These are phyloP conservation scores for Erpornis zantholeuca DNA, from an alignment of 2,113 vertebrate species.

Conservation along the genomic window DNA sequence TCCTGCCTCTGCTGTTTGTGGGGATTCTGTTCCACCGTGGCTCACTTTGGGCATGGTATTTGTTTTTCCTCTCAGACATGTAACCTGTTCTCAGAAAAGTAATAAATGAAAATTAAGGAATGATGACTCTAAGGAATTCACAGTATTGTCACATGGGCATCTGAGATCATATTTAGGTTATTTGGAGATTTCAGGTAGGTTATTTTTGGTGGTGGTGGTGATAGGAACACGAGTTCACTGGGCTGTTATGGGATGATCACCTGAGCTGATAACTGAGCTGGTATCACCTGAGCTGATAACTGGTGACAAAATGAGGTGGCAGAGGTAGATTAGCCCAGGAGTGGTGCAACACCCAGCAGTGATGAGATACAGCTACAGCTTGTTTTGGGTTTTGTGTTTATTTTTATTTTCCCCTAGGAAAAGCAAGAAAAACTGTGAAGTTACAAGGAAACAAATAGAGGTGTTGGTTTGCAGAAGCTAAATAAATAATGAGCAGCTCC, in stretches of 20 bases:
- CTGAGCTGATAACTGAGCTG: not conserved
- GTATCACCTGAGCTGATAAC: not conserved
- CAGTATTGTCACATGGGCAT: not conserved
- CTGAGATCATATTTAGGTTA: not conserved
- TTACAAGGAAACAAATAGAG: not conserved
- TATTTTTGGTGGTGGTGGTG: not conserved
- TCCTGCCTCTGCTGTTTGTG: fast-evolving
- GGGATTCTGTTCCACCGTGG: not conserved
- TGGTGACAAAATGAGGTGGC: not conserved
- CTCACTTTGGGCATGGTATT: not conserved
- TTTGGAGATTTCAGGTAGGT: not conserved
- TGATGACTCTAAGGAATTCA: not conserved
- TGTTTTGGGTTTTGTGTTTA: not conserved
- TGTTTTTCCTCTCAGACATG: not conserved
- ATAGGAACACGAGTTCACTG: not conserved
- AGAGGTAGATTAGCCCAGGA: not conserved
- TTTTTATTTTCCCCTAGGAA: not conserved
- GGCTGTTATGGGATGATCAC: not conserved
- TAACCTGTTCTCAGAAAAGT: not conserved
- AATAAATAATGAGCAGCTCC: constrained; percentile 34
- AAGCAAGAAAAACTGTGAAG: not conserved
- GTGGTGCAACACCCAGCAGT: not conserved
- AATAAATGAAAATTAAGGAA: not conserved
- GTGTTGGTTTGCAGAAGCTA: not conserved
- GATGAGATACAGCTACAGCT: not conserved